These are phyloP conservation scores for Serrognathus titanus DNA, from an alignment of 2,888 invertebrate genomes.

Conservation along the genomic window DNA sequence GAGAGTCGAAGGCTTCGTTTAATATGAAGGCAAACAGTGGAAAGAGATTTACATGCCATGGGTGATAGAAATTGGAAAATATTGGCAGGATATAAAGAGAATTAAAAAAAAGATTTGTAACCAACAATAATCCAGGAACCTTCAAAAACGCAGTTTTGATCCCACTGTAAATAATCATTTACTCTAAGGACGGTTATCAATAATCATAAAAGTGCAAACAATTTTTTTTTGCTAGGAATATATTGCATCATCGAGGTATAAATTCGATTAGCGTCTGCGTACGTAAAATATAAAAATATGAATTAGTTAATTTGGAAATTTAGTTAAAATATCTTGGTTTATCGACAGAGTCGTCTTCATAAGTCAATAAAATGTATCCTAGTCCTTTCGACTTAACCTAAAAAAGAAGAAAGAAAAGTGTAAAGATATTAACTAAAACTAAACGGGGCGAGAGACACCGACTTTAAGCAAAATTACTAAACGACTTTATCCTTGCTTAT, in stretches of 20 bases:
- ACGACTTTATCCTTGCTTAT: not conserved
- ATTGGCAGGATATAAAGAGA: no score
- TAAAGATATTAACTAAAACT: slow-evolving; percentile 22
- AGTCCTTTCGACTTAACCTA: slow-evolving; percentile 40
- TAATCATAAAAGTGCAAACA: not conserved
- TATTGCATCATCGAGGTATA: no score
- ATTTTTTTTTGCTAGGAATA: not conserved
- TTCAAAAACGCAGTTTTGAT: not conserved
- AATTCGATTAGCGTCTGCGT: slow-evolving; percentile 5
- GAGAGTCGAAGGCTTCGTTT: no score
- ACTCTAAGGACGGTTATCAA: not conserved
- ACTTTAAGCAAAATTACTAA: not conserved
- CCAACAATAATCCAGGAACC: no score
- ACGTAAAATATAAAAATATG: slow-evolving; percentile 5
- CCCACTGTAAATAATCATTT: not conserved
- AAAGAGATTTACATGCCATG: no score
- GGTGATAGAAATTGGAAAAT: no score
- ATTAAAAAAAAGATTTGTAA: no score
- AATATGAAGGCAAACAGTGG: no score
- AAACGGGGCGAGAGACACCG: slow-evolving; percentile 16
- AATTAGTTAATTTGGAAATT: slow-evolving; percentile 8
- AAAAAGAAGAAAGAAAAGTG: slow-evolving; percentile 34
- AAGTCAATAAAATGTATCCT: slow-evolving; percentile 43
- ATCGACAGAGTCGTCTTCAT: slow-evolving; percentile 40
- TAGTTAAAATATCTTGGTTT: slow-evolving; percentile 44